Conservation (phyloP, 2,888 invertebrate species). For the Meandrusa payeni region DNA sequence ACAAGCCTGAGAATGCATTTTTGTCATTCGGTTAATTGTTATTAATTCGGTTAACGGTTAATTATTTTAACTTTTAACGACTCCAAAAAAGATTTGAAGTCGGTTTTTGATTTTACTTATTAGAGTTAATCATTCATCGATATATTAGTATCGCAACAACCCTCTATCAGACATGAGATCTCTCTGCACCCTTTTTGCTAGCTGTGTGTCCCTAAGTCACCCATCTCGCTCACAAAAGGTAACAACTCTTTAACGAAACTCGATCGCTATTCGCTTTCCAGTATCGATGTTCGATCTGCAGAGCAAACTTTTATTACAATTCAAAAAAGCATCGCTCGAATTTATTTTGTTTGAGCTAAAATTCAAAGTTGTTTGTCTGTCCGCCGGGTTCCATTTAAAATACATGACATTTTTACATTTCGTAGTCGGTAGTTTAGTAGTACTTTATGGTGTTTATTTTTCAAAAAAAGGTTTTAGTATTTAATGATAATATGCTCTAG, state of each 20-base stretch:
- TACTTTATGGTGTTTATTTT: slow-evolving; percentile 4
- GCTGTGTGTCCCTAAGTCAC: slow-evolving; percentile 53
- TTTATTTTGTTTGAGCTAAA: slow-evolving; percentile 16
- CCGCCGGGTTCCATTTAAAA: slow-evolving; percentile 1
- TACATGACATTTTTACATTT: background rate
- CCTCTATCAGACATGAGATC: slow-evolving; percentile 26
- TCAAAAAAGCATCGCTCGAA: slow-evolving; percentile 12
- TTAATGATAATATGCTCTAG: too few relatives aligned
- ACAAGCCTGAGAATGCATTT: too few relatives aligned
- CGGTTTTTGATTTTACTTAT: too few relatives aligned
- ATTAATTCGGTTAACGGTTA: too few relatives aligned
- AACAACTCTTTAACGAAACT: slow-evolving; percentile 38
- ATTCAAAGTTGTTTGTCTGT: slow-evolving; percentile 20
- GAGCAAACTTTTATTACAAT: slow-evolving; percentile 19
- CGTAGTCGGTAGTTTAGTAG: background rate
- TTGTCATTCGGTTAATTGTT: too few relatives aligned
- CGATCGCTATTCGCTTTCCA: slow-evolving; percentile 10
- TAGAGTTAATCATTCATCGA: background rate
- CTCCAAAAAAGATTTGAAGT: too few relatives aligned
- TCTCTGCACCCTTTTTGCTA: slow-evolving; percentile 50
- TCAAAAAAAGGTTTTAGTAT: too few relatives aligned
- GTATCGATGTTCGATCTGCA: slow-evolving; percentile 15
- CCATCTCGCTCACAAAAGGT: slow-evolving; percentile 38
- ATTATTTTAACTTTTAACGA: too few relatives aligned
- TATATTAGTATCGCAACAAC: background rate